These are phyloP conservation scores for Hyles vespertilio DNA, from an alignment of 1,140 invertebrate genomes.

Conservation along the genomic window DNA sequence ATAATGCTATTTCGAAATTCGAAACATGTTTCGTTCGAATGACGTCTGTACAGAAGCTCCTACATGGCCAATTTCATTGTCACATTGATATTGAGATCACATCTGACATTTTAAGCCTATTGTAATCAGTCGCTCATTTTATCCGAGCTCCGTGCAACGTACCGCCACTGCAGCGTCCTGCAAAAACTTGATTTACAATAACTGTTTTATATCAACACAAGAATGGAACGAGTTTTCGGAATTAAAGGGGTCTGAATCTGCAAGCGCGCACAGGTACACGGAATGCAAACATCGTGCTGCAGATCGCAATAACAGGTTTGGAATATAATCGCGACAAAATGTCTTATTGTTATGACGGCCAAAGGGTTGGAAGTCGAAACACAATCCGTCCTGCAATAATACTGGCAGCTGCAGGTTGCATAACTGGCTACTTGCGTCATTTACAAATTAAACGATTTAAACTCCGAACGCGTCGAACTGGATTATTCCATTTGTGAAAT, in stretches of 20 bases:
- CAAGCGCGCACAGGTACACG: slow-evolving; percentile 47
- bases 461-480: too few relatives aligned
- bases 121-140: slow-evolving; percentile 18
- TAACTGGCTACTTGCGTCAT: too few relatives aligned
- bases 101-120: slow-evolving; percentile 19
- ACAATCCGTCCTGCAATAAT: too few relatives aligned
- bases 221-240: slow-evolving; percentile 29
- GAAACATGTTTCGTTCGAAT: slow-evolving; percentile 13
- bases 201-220: neutral
- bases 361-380: too few relatives aligned
- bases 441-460: too few relatives aligned
- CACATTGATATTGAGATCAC: slow-evolving; percentile 16
- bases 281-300: slow-evolving; percentile 59
- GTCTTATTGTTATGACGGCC: neutral
- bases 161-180: slow-evolving; percentile 18
- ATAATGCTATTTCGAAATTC: neutral
- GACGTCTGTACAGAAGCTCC: slow-evolving; percentile 4
- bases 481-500: slow-evolving; percentile 5
- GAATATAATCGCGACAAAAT: slow-evolving; percentile 6
- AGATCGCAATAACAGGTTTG: slow-evolving; percentile 43
- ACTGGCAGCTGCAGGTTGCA: slow-evolving; percentile 2
- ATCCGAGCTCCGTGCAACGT: slow-evolving; percentile 18
- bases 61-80: slow-evolving; percentile 12
- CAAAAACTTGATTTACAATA: slow-evolving; percentile 16
- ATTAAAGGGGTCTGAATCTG: slow-evolving; percentile 22